Conservation (phyloP, 2,797 vertebrate species). For the Melanogrammus aeglefinus region DNA sequence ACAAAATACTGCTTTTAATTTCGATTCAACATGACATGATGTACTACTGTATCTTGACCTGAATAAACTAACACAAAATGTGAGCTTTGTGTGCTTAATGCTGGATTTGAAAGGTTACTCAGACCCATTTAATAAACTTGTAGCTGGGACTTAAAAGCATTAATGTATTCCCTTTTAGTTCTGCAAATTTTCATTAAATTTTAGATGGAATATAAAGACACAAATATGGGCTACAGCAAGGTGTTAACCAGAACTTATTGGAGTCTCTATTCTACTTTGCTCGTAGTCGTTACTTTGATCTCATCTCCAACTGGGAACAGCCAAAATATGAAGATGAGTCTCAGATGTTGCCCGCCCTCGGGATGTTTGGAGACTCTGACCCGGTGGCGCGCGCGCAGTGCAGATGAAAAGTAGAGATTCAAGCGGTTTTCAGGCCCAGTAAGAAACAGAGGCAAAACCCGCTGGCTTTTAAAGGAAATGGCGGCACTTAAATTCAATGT, state of each 20-base stretch:
- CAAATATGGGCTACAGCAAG: background rate
- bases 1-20: constrained; percentile 63
- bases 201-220: background rate
- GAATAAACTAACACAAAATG: constrained; percentile 73
- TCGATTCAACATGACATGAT: constrained; percentile 58
- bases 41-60: constrained; percentile 72
- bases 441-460: background rate
- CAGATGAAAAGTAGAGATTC: constrained; percentile 56
- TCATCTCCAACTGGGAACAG: constrained; percentile 3
- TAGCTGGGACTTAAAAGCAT: background rate
- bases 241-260: background rate
- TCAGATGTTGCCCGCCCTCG: constrained; percentile 40
- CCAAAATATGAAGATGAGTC: constrained; percentile 42
- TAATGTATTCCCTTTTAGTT: background rate
- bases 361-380: constrained; percentile 44
- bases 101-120: background rate
- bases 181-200: background rate
- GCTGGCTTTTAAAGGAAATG: background rate
- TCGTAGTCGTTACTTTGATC: background rate
- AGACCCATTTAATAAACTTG: background rate
- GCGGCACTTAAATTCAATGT: background rate
- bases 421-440: background rate
- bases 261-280: background rate
- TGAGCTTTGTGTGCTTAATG: constrained; percentile 18
- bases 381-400: constrained; percentile 46